These are phyloP conservation scores for Napeogenes inachia DNA, from an alignment of 2,888 invertebrate species.

Conservation along the genomic window DNA sequence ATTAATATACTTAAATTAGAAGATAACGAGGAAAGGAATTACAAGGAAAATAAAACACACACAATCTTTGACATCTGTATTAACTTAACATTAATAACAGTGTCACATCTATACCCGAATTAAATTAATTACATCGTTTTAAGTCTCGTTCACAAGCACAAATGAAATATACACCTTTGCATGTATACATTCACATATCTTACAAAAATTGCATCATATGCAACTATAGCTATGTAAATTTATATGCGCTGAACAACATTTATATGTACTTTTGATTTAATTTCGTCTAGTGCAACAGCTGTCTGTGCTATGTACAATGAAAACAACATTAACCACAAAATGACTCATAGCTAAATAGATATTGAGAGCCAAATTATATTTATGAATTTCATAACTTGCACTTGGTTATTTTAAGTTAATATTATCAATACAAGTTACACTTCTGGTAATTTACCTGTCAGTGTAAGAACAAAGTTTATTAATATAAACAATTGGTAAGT, in stretches of 20 bases:
- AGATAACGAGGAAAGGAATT: neutral
- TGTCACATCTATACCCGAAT: constrained; percentile 34
- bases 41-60: constrained; percentile 28
- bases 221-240: constrained; percentile 17
- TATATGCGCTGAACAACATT: too few relatives aligned
- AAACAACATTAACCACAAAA: too few relatives aligned
- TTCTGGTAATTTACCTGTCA: too few relatives aligned
- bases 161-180: constrained; percentile 17
- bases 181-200: constrained; percentile 7
- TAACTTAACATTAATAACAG: constrained; percentile 35
- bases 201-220: constrained; percentile 28
- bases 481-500: constrained; percentile 10
- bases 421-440: too few relatives aligned
- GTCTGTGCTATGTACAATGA: too few relatives aligned
- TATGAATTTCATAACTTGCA: too few relatives aligned
- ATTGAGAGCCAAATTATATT: too few relatives aligned
- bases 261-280: too few relatives aligned
- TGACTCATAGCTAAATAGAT: too few relatives aligned
- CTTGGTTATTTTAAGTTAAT: too few relatives aligned
- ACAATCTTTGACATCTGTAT: constrained; percentile 40
- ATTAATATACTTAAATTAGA: too few relatives aligned
- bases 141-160: constrained; percentile 16
- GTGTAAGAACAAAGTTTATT: neutral
- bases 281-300: too few relatives aligned
- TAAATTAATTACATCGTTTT: constrained; percentile 21